Base-by-base conservation (phyloP, 2,888 invertebrate species). In the Glaucopsyche alexis region DNA sequence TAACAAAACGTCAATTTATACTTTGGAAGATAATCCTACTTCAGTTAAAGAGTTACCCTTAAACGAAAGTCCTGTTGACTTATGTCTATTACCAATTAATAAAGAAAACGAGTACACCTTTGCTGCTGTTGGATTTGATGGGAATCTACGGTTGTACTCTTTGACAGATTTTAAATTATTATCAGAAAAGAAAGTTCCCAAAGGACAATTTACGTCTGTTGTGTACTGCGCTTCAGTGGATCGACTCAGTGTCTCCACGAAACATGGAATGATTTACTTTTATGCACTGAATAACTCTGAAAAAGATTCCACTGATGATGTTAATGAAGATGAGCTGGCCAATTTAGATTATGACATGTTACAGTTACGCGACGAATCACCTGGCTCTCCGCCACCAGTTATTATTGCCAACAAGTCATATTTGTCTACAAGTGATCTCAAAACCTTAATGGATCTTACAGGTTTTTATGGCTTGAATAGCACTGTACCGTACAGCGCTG, bases 151-250 rank as follows among this genome's bases (percentile, higher is more conserved):
- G 81, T 87, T 98, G 67, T 93, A 97, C 74, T 95, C 96, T 52
- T 85, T 97, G 64, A 93, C 94, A n/a, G 95, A 95, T 71, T 94
- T 98, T 77, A 94, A 94, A 77, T 94, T 94, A 6, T 87, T 96
- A 7, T 95, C 96, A 0, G 94, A 95, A 76, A 96, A 96, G 45
- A 94, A 94, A 78, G 94, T 96, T 52, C 95, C 95, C 0, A 94
- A 94, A 55, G 95, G 95, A 66, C 95, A 95, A 81, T 97, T 98
- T 82, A 95, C 97, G 14, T 96, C 97, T 0, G 96, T 96, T 2
- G 96, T 96, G 0, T 98, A 97, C 86, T 98, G 98, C 85, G 96
- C 96, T 74, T 97, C 97, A 90, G 94, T 98, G 75, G 98, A 98
- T 82, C 94, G 97, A 70, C 92, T 98, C 47, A 98, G 98, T 85